A percentile compares a stretch with the other conserved stretches of the same genome.
These are phyloP conservation scores for Aplodontia rufa DNA, from an alignment of 2,113 vertebrate species.

Conservation along the genomic window DNA sequence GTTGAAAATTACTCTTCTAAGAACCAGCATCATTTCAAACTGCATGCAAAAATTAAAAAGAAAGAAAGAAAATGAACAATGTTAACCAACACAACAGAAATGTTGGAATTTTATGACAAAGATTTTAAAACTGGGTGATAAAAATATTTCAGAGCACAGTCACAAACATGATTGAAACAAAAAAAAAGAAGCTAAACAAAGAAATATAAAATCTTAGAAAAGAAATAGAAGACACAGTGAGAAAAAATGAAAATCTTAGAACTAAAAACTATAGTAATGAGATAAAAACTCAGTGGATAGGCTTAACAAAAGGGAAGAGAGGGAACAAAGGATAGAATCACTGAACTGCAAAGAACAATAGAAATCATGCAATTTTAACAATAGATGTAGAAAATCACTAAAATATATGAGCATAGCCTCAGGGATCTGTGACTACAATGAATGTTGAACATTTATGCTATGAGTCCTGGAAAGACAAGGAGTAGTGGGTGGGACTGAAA, in stretches of 20 bases:
- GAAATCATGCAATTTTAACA: neutral
- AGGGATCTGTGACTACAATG: fast-evolving
- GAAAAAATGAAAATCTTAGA: neutral
- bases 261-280: too few relatives aligned
- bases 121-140: neutral
- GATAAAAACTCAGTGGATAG: too few relatives aligned
- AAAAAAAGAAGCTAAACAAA: neutral
- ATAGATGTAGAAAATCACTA: neutral
- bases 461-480: neutral
- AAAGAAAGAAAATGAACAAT: neutral
- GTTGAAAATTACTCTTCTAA: neutral
- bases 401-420: too few relatives aligned
- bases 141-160: neutral
- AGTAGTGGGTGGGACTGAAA: neutral
- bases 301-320: too few relatives aligned
- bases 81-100: neutral
- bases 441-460: neutral
- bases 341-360: neutral
- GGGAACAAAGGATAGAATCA: neutral
- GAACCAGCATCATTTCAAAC: neutral
- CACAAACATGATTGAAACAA: neutral
- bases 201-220: neutral
- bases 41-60: neutral
- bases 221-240: neutral
- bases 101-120: neutral